phyloP scores from a whole-genome alignment of 1,140 invertebrate genomes.

The Solenopsis fugax region DNA sequence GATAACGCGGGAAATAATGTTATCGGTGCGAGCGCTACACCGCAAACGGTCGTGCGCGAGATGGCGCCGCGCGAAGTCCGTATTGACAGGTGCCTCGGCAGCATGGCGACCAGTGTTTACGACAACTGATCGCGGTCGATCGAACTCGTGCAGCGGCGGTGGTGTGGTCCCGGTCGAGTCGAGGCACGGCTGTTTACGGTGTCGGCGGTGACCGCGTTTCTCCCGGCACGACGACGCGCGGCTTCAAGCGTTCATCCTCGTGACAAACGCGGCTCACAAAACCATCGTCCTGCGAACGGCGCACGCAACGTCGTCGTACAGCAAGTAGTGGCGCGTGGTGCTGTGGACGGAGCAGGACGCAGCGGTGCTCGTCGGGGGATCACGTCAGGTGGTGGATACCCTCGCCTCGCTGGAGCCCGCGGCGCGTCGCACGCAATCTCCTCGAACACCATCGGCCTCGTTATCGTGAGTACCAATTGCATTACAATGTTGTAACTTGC shows the following conservation, averaged over 20 bases:
- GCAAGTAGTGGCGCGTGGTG: slow-evolving; percentile 62
- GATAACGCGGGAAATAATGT: too few relatives aligned
- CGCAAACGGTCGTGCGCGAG: slow-evolving; percentile 16
- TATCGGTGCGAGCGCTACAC: background rate
- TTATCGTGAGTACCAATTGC: slow-evolving; percentile 71
- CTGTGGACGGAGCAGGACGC: background rate
- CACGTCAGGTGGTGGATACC: slow-evolving; percentile 66
- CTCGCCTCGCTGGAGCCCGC: slow-evolving; percentile 36
- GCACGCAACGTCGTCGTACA: background rate
- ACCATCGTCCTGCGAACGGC: background rate
- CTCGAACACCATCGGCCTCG: slow-evolving; percentile 59
- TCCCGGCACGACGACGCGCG: background rate
- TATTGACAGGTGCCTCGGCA: slow-evolving; percentile 82
- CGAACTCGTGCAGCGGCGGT: slow-evolving; percentile 44
- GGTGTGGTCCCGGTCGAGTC: slow-evolving; percentile 26
- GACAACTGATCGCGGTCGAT: slow-evolving; percentile 82
- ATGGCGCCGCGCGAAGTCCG: slow-evolving; percentile 55
- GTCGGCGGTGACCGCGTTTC: background rate
- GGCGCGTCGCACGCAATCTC: slow-evolving; percentile 29
- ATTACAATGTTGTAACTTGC: background rate
- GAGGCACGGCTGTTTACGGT: slow-evolving; percentile 42
- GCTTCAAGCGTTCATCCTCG: background rate
- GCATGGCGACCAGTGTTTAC: slow-evolving; percentile 84
- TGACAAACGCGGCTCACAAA: background rate
- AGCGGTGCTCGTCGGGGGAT: background rate